Base-by-base conservation (phyloP, 2,888 invertebrate species). In the Plusia festucae region DNA sequence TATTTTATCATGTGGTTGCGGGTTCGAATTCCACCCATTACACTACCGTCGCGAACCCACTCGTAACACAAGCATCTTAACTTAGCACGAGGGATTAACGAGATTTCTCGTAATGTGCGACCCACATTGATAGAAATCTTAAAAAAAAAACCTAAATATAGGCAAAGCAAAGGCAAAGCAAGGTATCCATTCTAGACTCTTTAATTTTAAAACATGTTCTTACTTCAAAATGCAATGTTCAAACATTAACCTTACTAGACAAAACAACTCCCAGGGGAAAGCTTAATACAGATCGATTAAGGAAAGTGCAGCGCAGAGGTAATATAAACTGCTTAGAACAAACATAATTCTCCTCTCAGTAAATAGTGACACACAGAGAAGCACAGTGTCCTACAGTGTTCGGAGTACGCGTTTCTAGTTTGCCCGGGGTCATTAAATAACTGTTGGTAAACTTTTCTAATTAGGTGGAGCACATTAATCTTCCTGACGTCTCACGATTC, bases 361-460 rank as follows among this genome's bases (percentile, higher is more conserved):
- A 68, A 75, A 66, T 73, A 57, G 65, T n/a, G 52, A 20, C n/a
- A 60, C 60, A 60, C 53, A 46, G 44, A 27, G 57, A 8, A 34
- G 65, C 71, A 78, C 74, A 56, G 75, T 73, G 75, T 60, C 58
- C 62, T 70, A 76, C 70, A 51, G 73, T 76, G 79, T 78, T 79
- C 77, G 68, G 70, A 74, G 60, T 74, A 76, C 73, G 80, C 66
- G 78, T 73, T 79, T 72, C 73, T 84, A 86, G 82, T 84, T 82
- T 73, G 72, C 68, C 59, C 71, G 77, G 70, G 87, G 86, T 89
- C 91, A 89, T 91, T 91, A 91, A 88, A 89, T 88, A 84, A 88
- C 88, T 86, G 88, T 86, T 86, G 76, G 84, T 84, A 82, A 92
- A 93, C 88, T 93, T 93, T 93, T 92, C 91, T 93, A 93, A 93